Conservation (phyloP, 92 coral and sea anemone species). For the Plumapathes pennacea region DNA sequence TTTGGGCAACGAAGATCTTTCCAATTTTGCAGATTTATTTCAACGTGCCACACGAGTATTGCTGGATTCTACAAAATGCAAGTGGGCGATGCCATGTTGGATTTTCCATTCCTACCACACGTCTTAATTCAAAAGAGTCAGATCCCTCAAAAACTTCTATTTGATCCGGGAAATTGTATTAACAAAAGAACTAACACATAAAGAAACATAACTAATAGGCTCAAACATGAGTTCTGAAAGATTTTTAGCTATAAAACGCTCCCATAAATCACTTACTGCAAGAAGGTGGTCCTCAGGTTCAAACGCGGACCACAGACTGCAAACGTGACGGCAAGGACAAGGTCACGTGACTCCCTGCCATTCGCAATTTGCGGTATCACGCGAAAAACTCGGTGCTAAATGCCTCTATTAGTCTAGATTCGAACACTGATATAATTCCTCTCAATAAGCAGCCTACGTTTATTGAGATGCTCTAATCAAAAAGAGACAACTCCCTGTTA, state of each 20-base stretch:
- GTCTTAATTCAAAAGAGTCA: conserved; percentile 17
- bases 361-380: conserved; percentile 21
- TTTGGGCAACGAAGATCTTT: no score
- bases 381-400: no score
- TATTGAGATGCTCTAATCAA: no score
- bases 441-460: no score
- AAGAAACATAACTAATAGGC: conserved; percentile 9
- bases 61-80: no score
- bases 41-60: no score
- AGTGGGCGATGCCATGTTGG: no score
- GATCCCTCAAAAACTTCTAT: conserved; percentile 20
- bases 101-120: conserved; percentile 10
- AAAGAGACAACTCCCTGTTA: no score
- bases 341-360: conserved; percentile 17
- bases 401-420: no score
- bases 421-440: no score
- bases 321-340: conserved; percentile 20
- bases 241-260: conserved; percentile 8
- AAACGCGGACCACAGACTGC: conserved; percentile 24
- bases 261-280: conserved; percentile 33
- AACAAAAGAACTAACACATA: conserved; percentile 11
- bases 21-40: no score
- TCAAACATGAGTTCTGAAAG: conserved; percentile 22
- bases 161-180: conserved; percentile 8
- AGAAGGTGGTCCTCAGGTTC: conserved; percentile 12